Conservation (phyloP, 53 echinoderm and acorn worm species). For the Temnopleurus reevesii region DNA sequence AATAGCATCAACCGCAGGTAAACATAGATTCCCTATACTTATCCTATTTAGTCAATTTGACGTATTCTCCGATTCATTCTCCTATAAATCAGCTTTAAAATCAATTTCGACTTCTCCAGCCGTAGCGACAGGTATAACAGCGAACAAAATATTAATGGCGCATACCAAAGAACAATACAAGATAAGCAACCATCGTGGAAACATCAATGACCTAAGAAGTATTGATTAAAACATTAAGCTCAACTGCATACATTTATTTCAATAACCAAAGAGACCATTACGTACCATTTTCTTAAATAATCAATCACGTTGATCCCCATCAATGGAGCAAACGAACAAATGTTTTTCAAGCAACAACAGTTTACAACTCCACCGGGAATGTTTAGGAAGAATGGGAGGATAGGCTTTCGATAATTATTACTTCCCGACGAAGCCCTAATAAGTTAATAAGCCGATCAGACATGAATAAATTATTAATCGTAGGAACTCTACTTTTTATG, state of each 20-base stretch:
- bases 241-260: slow-evolving; percentile 8
- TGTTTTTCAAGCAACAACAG: background rate
- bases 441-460: slow-evolving; percentile 10
- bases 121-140: background rate
- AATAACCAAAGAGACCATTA: background rate
- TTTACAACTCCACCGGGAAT: background rate
- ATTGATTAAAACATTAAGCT: slow-evolving; percentile 46
- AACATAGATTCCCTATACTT: too few species aligned
- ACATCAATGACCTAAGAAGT: slow-evolving; percentile 11
- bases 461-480: slow-evolving; percentile 14
- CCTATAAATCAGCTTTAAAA: background rate
- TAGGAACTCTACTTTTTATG: background rate
- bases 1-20: too few species aligned
- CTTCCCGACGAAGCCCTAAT: background rate
- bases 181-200: background rate
- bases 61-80: too few species aligned
- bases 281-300: slow-evolving; percentile 14
- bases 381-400: background rate
- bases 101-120: background rate
- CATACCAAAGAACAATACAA: background rate
- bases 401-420: background rate
- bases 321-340: background rate
- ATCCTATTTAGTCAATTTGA: too few species aligned
- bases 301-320: background rate
- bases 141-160: background rate